Percentiles rank a stretch among this genome's conserved stretches.
phyloP scores from a whole-genome alignment of 1,140 invertebrate genomes.

The Megathymus violae region DNA sequence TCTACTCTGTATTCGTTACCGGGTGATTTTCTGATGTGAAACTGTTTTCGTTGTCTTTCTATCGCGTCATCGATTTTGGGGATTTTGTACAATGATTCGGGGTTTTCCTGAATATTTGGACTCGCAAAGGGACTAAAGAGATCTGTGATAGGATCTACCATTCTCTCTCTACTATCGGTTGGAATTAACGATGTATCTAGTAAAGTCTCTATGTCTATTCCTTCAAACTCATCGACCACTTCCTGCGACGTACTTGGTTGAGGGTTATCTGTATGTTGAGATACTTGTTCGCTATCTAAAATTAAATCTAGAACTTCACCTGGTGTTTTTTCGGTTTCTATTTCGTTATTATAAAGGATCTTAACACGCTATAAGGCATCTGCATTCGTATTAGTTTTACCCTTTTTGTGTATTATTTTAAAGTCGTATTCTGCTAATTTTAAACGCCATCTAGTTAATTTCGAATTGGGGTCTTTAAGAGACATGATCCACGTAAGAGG shows the following conservation, averaged over 20 bases:
- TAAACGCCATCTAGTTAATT: slow-evolving; percentile 47
- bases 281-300: not conserved
- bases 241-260: slow-evolving; percentile 1
- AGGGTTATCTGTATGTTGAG: not conserved
- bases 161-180: slow-evolving; percentile 3
- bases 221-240: not conserved
- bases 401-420: slow-evolving; percentile 2
- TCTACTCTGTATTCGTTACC: slow-evolving; percentile 39
- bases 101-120: not conserved
- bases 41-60: slow-evolving; percentile 44
- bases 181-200: slow-evolving; percentile 9
- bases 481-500: slow-evolving; percentile 58
- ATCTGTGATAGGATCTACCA: slow-evolving; percentile 5
- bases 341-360: slow-evolving; percentile 11
- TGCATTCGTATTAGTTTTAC: slow-evolving; percentile 6
- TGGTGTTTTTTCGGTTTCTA: slow-evolving; percentile 10
- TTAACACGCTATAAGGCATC: not conserved
- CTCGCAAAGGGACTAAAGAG: slow-evolving; percentile 8
- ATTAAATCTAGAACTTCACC: slow-evolving; percentile 5
- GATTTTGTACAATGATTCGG: slow-evolving; percentile 4
- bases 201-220: slow-evolving; percentile 12
- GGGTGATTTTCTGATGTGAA: slow-evolving; percentile 41
- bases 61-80: slow-evolving; percentile 36
- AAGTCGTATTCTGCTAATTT: slow-evolving; percentile 4
- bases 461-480: slow-evolving; percentile 50